phyloP scores from a whole-genome alignment of 1,140 invertebrate species.

The Eciton burchellii region DNA sequence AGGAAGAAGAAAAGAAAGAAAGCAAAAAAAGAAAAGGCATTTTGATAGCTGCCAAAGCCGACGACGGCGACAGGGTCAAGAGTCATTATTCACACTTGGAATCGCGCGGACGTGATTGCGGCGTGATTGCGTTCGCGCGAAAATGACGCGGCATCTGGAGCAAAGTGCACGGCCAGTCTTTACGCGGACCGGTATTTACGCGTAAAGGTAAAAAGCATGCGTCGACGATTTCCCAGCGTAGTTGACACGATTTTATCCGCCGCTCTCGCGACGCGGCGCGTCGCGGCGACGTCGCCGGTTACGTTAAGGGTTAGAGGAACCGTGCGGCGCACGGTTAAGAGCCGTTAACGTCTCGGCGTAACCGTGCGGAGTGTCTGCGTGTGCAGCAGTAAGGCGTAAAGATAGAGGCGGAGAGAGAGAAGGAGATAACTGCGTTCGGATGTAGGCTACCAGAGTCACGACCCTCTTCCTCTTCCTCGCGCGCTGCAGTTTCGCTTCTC shows the following conservation, averaged over 20 bases:
- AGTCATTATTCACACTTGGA: conserved; percentile 12
- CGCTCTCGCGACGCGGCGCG: conserved; percentile 10
- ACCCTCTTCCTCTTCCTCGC: conserved; percentile 83
- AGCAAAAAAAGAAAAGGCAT: too few species aligned
- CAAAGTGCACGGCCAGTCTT: not conserved
- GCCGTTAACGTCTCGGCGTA: conserved; percentile 70
- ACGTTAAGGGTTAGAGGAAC: conserved; percentile 57
- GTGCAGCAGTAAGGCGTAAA: conserved; percentile 59
- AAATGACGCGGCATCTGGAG: conserved; percentile 5
- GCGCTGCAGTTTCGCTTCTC: conserved; percentile 66
- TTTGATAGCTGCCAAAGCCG: not conserved
- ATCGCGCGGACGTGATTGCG: not conserved
- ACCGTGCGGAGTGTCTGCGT: conserved; percentile 53
- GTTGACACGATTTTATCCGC: conserved; percentile 8
- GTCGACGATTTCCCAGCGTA: not conserved
- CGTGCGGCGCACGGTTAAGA: conserved; percentile 64
- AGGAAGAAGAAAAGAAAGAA: too few species aligned
- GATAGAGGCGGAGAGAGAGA: conserved; percentile 71
- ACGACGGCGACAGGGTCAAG: not conserved
- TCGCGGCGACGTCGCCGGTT: conserved; percentile 24
- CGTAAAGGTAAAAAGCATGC: conserved; percentile 14
- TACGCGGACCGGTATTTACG: not conserved
- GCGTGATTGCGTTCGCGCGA: not conserved
- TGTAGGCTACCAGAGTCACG: conserved; percentile 85
- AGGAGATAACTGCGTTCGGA: conserved; percentile 77